Evolutionary conservation across 2,797 vertebrate species (phyloP), one percentile per base, ranked within the genome.

Genomic region (Holocentrus rufus): DNA sequence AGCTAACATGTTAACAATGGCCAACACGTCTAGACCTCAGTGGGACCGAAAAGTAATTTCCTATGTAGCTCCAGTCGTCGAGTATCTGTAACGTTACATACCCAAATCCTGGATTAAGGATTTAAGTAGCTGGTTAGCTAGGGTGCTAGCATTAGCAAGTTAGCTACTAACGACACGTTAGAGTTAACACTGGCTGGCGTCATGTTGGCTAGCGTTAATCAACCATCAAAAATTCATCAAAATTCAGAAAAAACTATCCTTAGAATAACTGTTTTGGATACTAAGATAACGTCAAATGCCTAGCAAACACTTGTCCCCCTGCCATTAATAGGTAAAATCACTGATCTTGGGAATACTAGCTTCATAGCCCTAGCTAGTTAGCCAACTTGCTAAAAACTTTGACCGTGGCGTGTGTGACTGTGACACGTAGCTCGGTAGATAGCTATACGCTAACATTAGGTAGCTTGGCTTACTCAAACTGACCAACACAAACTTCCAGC

Each of bases 381-480:
- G 90, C 91, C 69, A 92, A 92, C 85, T 93, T 88, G 94, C 92
- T 91, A 90, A 90, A 92, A 93, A 92, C 89, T 92, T 93, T 91
- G 77, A 59, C 84, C 74, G 64, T 61, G 71, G 58, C 75, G 79
- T 81, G 79, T 64, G 73, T 58, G 61, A 74, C 69, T 74, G 90
- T 93, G 92, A 93, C 92, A 92, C 92, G 92, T 93, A 91, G 91
- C 90, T 79, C 61, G 30, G 76, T 63, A 3, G 44, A 27, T 49
- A 34, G 90, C 89, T 69, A 46, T 36, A 60, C 55, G 57, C 57
- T 91, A 90, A 85, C 30, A 11, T 20, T 54, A 22, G 64, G 79
- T 79, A 86, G 87, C 85, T 74, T 11, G 36, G 80, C 74, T 86
- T 71, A 68, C 82, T 82, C 69, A 20, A 42, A 67, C 67, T 72